A percentile compares a stretch with the other conserved stretches of the same genome.
These are phyloP conservation scores for Rhineura floridana DNA, from an alignment of 2,113 vertebrate genomes.

Conservation along the genomic window DNA sequence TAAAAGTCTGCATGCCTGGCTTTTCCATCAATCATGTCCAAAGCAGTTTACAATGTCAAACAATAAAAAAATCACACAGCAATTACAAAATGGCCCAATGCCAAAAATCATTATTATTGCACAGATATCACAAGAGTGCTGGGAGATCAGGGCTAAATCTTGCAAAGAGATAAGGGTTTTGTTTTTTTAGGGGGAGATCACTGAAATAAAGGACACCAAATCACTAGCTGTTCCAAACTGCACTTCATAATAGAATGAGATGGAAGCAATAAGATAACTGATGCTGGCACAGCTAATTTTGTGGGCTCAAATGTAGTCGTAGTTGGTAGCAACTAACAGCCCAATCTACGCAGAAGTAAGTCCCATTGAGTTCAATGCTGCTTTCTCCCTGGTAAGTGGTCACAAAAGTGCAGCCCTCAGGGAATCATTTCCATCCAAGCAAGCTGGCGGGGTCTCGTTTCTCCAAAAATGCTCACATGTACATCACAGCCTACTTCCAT, in stretches of 20 bases:
- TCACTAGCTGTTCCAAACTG: neutral
- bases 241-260: neutral
- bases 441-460: neutral
- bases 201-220: neutral
- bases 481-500: rapidly evolving
- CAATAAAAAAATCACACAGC: too few species aligned
- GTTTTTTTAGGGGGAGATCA: neutral
- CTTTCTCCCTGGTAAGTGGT: neutral
- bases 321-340: neutral
- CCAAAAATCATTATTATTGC: neutral
- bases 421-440: neutral
- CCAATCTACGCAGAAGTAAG: neutral
- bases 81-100: neutral
- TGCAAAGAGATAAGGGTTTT: neutral
- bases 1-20: neutral
- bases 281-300: rapidly evolving
- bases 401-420: neutral
- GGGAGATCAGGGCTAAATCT: neutral
- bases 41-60: neutral
- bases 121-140: rapidly evolving
- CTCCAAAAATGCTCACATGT: neutral
- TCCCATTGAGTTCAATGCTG: neutral
- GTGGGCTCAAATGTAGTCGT: neutral
- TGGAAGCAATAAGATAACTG: rapidly evolving
- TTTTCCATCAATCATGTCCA: neutral